These are phyloP conservation scores for Macrotrachela quadricornifera DNA, from an alignment of 1,140 invertebrate species.

Conservation along the genomic window DNA sequence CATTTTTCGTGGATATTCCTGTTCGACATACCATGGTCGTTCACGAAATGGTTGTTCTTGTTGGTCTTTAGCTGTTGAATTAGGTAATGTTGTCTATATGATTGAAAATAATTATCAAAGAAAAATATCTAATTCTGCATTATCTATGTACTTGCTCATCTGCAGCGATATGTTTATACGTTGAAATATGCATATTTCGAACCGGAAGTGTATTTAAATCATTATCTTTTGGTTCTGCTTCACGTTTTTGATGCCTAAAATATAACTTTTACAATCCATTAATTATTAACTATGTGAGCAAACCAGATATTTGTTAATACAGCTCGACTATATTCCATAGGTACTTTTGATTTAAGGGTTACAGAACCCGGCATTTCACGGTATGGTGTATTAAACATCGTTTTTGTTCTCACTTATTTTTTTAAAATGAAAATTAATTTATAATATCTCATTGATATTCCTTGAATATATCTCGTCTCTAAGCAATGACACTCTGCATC, in stretches of 20 bases:
- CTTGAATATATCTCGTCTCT: too few species aligned
- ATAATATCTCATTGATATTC: too few species aligned
- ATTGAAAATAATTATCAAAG: background rate
- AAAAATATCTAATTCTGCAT: background rate
- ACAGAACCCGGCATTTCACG: background rate
- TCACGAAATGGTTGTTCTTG: background rate
- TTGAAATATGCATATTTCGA: conserved; percentile 2
- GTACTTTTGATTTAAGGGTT: background rate
- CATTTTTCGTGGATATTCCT: conserved; percentile 1
- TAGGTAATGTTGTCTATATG: background rate
- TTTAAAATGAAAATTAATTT: too few species aligned
- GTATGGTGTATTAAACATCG: too few species aligned
- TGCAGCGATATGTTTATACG: background rate
- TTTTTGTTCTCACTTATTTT: too few species aligned
- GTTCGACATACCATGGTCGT: background rate
- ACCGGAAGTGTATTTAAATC: background rate
- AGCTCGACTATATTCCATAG: conserved; percentile 6
- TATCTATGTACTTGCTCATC: background rate
- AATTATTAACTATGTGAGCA: background rate
- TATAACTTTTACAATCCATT: background rate
- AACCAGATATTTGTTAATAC: conserved; percentile 6
- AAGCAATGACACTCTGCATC: too few species aligned
- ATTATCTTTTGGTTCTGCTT: conserved; percentile 2
- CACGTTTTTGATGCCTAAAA: conserved; percentile 4
- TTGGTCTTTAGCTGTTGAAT: background rate